Base-by-base conservation (phyloP, 2,888 invertebrate genomes). In the Athripsodes cinereus region DNA sequence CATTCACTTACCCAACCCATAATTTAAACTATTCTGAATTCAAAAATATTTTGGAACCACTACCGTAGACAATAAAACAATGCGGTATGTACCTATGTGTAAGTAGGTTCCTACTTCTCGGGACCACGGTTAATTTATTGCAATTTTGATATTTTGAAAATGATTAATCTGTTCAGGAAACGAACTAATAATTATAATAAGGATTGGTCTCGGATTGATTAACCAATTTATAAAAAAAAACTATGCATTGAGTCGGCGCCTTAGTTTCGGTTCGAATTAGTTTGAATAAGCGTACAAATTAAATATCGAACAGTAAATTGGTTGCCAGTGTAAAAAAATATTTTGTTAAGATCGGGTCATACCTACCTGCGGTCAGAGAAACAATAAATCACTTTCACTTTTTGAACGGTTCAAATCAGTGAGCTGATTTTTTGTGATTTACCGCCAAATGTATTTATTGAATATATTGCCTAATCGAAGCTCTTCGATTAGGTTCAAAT, bases 341-440 rank as follows among this genome's bases (percentile, higher is more conserved):
- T 40, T 8, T 40, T 34, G 35, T 19, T 26, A 52, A 58, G 53
- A 49, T 53, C 34, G 47, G 51, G 44, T 52, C 57, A 31, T 59
- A 55, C 58, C 58, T 22, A 18, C 55, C 55, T 22, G 16, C 11
- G 47, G 21, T 22, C 47, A 8, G 26, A 22, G n/a, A 34, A 20
- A 57, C 60, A 46, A 62, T 62, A 62, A 62, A 62, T 62, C 62
- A 62, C 62, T 62, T 62, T 62, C 62, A 60, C 62, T 55, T 52
- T 60, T 19, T 16, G 20, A 48, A 16, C 18, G 48, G 11, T 48
- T 48, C 21, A 21, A 48, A 48, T 48, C 19, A 48, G 48, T n/a
- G 59, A 31, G 52, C 53, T 40, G 48, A 48, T 56, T 59, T 57
- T 53, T 19, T 40, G 40, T 40, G 40, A 40, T 40, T 40, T 40